phyloP scores from a whole-genome alignment of 2,797 vertebrate species.

The Onychomys torridus region DNA sequence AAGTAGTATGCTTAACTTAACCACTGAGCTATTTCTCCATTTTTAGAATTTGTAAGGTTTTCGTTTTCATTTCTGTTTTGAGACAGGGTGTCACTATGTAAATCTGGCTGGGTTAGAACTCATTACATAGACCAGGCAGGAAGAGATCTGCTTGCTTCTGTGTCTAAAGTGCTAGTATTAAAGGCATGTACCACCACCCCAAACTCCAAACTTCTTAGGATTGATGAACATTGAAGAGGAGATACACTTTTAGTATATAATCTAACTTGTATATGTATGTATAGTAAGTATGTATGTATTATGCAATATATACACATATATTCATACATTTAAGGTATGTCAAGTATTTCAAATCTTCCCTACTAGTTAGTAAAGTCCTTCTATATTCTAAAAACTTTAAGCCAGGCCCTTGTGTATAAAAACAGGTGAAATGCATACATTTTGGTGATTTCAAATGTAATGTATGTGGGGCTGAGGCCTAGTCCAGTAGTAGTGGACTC shows the following conservation, averaged over 20 bases:
- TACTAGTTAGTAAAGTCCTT: not conserved
- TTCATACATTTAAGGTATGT: not conserved
- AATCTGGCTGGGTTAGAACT: not conserved
- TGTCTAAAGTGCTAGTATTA: not conserved
- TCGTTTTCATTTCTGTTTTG: not conserved
- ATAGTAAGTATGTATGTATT: not conserved
- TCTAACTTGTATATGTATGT: not conserved
- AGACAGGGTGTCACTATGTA: not conserved
- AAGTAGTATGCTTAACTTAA: not conserved
- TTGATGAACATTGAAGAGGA: not conserved
- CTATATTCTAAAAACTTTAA: constrained; percentile 35
- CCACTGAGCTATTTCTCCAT: not conserved
- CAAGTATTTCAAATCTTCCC: not conserved
- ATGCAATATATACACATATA: not conserved
- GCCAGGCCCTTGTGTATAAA: constrained; percentile 6
- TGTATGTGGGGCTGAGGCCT: not conserved
- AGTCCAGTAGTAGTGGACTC: not conserved
- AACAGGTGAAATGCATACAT: not conserved
- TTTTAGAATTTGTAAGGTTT: not conserved
- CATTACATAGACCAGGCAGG: not conserved
- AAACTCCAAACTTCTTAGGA: constrained; percentile 3
- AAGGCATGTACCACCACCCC: not conserved
- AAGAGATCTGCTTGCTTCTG: not conserved
- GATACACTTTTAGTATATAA: not conserved
- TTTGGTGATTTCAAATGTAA: constrained; percentile 35